These are phyloP conservation scores for Leptopterna dolabrata DNA, from an alignment of 2,888 invertebrate species.

Conservation along the genomic window DNA sequence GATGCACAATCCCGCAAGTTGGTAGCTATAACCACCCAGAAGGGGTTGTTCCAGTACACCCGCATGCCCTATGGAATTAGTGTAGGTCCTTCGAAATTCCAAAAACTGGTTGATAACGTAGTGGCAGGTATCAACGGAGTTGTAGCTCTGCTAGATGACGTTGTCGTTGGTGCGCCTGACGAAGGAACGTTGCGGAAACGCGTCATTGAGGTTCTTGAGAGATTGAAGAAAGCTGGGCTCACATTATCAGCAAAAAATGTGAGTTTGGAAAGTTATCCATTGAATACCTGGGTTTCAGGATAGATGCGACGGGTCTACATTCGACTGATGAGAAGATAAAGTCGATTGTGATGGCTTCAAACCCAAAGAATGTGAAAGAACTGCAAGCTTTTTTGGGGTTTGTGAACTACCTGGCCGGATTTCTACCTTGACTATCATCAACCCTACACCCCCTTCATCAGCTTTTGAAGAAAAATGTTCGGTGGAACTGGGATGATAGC, in stretches of 20 bases:
- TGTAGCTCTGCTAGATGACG: too few relatives aligned
- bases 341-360: not conserved
- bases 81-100: too few relatives aligned
- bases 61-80: too few relatives aligned
- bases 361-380: constrained; percentile 33
- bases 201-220: constrained; percentile 60
- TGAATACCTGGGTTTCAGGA: constrained; percentile 52
- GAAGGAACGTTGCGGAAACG: constrained; percentile 1
- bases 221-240: constrained; percentile 62
- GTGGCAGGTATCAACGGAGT: too few relatives aligned
- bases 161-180: constrained; percentile 63
- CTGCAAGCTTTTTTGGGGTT: too few relatives aligned
- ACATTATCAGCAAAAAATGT: constrained; percentile 65
- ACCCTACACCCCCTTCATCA: not conserved
- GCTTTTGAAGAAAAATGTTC: not conserved
- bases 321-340: constrained; percentile 46
- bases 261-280: too few relatives aligned
- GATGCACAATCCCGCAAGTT: too few relatives aligned
- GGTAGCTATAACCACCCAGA: too few relatives aligned
- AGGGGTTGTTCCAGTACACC: too few relatives aligned
- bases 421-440: constrained; percentile 12
- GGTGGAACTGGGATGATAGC: constrained; percentile 29
- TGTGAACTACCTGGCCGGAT: constrained; percentile 4
- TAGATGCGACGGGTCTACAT: constrained; percentile 44
- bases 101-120: too few relatives aligned